Evolutionary conservation across 2,113 vertebrate species (phyloP).

Genomic region (Aegithalos caudatus): DNA sequence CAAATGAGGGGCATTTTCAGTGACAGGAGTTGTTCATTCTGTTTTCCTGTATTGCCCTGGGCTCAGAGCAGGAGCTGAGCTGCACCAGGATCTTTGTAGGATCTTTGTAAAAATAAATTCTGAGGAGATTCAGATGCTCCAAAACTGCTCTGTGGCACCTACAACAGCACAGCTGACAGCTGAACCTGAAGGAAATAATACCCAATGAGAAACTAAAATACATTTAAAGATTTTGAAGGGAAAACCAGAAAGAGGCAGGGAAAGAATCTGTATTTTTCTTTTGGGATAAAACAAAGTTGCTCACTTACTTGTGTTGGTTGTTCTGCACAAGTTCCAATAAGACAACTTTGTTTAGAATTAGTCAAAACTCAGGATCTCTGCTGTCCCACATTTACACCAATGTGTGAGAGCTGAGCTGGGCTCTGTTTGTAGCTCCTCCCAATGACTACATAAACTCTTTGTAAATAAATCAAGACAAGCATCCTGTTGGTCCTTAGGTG

Average conservation of each 20-base stretch:
- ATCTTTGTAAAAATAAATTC: background rate
- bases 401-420: background rate
- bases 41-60: background rate
- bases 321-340: background rate
- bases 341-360: background rate
- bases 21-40: background rate
- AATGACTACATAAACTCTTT: background rate
- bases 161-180: background rate
- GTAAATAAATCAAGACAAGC: background rate
- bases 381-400: background rate
- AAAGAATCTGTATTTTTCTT: background rate
- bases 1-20: background rate
- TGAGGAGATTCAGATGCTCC: background rate
- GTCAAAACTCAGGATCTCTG: background rate
- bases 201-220: background rate
- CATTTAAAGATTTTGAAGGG: background rate
- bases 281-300: background rate
- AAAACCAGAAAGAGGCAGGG: background rate
- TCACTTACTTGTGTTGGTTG: background rate
- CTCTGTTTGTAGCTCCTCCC: background rate
- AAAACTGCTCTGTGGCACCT: background rate
- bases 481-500: background rate
- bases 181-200: background rate
- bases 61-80: background rate
- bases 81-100: rapidly evolving